Percentiles rank a stretch among this genome's conserved stretches.
Conservation (phyloP, 2,888 invertebrate genomes). For the Hetaerina titia region DNA sequence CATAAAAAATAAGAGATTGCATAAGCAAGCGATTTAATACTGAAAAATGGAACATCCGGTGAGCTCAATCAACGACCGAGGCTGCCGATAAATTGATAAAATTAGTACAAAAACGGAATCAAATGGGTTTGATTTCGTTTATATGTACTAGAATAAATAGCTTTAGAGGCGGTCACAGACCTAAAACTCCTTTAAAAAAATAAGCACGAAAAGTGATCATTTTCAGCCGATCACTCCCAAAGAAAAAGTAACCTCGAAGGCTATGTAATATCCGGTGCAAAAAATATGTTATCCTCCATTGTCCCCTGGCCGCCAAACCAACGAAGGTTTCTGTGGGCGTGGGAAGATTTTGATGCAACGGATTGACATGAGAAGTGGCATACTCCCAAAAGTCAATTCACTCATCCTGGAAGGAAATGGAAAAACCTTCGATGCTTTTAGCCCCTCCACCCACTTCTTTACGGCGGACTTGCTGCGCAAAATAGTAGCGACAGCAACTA, state of each 20-base stretch:
- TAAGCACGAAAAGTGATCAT: neutral
- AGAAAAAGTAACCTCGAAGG: neutral
- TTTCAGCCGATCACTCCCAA: neutral
- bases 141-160: too few species aligned
- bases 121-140: too few species aligned
- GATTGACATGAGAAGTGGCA: neutral
- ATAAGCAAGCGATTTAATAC: too few species aligned
- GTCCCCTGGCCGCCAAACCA: neutral
- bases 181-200: neutral
- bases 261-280: neutral
- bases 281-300: neutral
- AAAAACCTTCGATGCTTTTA: neutral
- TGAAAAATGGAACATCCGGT: too few species aligned
- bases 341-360: neutral
- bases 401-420: constrained; percentile 3
- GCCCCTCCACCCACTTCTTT: neutral
- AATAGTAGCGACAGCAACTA: neutral
- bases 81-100: too few species aligned
- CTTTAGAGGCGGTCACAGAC: neutral
- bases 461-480: neutral
- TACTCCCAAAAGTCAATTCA: constrained; percentile 12
- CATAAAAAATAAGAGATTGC: too few species aligned
- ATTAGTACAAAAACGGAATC: too few species aligned
- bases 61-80: too few species aligned
- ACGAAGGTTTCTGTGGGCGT: neutral